Evolutionary conservation across 1,140 invertebrate genomes (phyloP).

Genomic region (Drosophila rhopaloa): DNA sequence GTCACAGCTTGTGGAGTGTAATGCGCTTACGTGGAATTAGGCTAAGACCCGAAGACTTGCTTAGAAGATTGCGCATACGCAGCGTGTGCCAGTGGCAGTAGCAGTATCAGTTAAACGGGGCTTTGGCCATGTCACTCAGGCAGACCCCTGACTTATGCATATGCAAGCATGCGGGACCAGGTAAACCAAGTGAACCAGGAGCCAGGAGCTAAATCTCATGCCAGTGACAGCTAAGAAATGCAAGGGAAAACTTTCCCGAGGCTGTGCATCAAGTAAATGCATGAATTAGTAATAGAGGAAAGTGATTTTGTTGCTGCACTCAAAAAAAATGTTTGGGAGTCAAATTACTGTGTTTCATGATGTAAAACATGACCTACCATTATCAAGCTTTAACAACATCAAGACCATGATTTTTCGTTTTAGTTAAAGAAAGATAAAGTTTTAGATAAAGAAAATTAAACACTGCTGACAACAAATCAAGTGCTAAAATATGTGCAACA

Average conservation of each 20-base stretch:
- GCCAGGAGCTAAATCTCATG: constrained; percentile 21
- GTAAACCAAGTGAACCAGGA: not conserved
- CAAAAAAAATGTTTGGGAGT: no score
- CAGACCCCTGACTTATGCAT: constrained; percentile 42
- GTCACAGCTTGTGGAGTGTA: constrained; percentile 38
- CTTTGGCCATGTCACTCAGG: constrained; percentile 48
- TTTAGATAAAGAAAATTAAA: no score
- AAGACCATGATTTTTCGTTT: no score
- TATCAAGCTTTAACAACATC: no score
- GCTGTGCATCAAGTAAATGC: constrained; percentile 23
- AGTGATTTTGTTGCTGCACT: constrained; percentile 2
- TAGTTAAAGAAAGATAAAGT: no score
- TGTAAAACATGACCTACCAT: no score
- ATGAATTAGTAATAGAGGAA: constrained; percentile 28
- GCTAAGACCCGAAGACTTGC: constrained; percentile 39
- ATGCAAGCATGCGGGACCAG: constrained; percentile 27
- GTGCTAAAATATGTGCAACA: no score
- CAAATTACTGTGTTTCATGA: no score
- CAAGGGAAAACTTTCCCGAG: constrained; percentile 19
- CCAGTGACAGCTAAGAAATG: constrained; percentile 45
- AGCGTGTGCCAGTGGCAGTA: constrained; percentile 27
- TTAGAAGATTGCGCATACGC: constrained; percentile 50
- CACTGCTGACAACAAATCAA: no score
- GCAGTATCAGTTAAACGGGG: constrained; percentile 15
- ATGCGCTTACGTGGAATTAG: constrained; percentile 48